Conservation (phyloP, 2,797 vertebrate species). For the Cyprinella venusta region DNA sequence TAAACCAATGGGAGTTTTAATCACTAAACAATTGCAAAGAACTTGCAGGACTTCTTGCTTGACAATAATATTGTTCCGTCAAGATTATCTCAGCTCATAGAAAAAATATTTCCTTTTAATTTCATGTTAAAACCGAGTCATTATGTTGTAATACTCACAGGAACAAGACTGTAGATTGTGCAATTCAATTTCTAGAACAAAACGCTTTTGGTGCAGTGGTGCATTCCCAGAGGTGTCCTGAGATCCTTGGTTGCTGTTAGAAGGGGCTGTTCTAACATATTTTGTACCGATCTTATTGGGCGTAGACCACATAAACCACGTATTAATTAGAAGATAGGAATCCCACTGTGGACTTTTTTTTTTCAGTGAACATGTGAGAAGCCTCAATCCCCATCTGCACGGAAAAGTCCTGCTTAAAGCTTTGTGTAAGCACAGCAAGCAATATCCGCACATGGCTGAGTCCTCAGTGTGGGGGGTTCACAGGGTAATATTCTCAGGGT, state of each 20-base stretch:
- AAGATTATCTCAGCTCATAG: conserved; percentile 67
- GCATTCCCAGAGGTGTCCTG: conserved; percentile 64
- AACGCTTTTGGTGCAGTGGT: conserved; percentile 70
- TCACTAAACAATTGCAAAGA: conserved; percentile 69
- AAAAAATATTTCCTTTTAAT: conserved; percentile 73
- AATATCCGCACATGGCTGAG: conserved; percentile 41
- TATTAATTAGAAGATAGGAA: conserved; percentile 78
- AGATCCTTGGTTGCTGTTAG: conserved; percentile 65
- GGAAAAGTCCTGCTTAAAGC: conserved; percentile 45
- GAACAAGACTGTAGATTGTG: conserved; percentile 76
- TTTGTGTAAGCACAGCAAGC: conserved; percentile 56
- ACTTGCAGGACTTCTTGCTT: conserved; percentile 22
- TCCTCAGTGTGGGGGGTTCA: conserved; percentile 27
- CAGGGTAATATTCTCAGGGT: conserved; percentile 34
- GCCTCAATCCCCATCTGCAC: conserved; percentile 52
- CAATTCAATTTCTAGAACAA: conserved; percentile 82
- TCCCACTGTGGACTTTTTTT: conserved; percentile 65
- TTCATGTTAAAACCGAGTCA: conserved; percentile 76
- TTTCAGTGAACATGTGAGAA: conserved; percentile 43
- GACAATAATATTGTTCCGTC: conserved; percentile 67
- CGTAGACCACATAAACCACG: conserved; percentile 70
- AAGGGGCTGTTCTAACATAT: conserved; percentile 72
- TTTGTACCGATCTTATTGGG: conserved; percentile 75
- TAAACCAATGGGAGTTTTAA: conserved; percentile 69
- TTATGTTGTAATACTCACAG: conserved; percentile 80